phyloP scores from a whole-genome alignment of 2,888 invertebrate genomes.

The Drosophila nigricruria region DNA sequence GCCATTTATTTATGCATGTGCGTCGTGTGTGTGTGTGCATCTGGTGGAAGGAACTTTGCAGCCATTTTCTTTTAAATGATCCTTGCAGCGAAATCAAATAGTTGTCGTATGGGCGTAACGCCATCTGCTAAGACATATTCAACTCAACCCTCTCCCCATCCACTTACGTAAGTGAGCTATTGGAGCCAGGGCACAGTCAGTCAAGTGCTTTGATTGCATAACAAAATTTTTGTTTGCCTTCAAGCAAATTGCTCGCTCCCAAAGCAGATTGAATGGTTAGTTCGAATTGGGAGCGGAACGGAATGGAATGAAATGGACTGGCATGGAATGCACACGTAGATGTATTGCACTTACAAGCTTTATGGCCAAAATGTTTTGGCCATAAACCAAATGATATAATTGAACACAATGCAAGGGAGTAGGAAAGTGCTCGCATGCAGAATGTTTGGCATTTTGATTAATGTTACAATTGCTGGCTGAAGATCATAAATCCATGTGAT shows the following conservation, averaged over 20 bases:
- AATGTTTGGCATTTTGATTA: constrained; percentile 26
- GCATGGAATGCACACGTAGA: background rate
- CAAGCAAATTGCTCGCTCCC: constrained; percentile 47
- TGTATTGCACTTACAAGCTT: constrained; percentile 51
- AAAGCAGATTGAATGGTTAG: constrained; percentile 28
- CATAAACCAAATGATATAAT: constrained; percentile 57
- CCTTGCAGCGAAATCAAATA: constrained; percentile 51
- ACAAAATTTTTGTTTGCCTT: constrained; percentile 53
- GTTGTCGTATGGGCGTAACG: constrained; percentile 21
- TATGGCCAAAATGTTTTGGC: constrained; percentile 52
- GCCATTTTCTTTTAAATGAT: constrained; percentile 56
- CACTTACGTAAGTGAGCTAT: constrained; percentile 34
- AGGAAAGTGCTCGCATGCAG: background rate
- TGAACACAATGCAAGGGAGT: constrained; percentile 47
- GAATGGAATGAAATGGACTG: constrained; percentile 1
- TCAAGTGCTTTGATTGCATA: constrained; percentile 53
- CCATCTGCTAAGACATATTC: constrained; percentile 35
- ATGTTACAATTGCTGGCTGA: constrained; percentile 3
- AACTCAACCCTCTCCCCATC: background rate
- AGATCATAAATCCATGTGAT: constrained; percentile 12
- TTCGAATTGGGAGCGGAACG: constrained; percentile 6
- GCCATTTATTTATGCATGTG: constrained; percentile 70
- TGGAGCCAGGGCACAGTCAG: constrained; percentile 13
- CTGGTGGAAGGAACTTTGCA: constrained; percentile 39
- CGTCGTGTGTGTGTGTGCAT: constrained; percentile 9